phyloP scores from a whole-genome alignment of 2,113 vertebrate genomes.

The Scopus umbretta region DNA sequence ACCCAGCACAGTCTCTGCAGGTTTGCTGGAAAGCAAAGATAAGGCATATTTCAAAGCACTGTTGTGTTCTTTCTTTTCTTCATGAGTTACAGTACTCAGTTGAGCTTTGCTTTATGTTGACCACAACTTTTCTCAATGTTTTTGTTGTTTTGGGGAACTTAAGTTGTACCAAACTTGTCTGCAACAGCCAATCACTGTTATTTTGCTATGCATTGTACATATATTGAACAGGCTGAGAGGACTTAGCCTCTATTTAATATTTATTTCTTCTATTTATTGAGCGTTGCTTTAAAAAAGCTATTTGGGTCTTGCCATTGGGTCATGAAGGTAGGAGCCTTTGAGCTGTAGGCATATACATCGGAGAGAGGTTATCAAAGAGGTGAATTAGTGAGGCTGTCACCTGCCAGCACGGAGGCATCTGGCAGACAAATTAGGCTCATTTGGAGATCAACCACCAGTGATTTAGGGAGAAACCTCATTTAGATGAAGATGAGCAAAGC shows the following conservation, averaged over 20 bases:
- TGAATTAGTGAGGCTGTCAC: background rate
- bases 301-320: background rate
- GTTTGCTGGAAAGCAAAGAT: background rate
- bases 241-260: constrained; percentile 71
- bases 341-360: background rate
- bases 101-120: background rate
- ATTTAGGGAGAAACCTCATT: constrained; percentile 30
- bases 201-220: constrained; percentile 82
- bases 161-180: constrained; percentile 31
- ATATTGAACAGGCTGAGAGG: constrained; percentile 46
- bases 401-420: background rate
- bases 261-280: constrained; percentile 83
- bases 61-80: background rate
- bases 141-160: background rate
- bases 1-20: background rate
- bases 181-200: constrained; percentile 42
- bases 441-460: constrained; percentile 16
- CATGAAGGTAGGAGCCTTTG: background rate
- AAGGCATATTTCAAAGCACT: background rate
- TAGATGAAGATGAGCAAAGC: constrained; percentile 53
- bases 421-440: constrained; percentile 22
- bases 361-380: background rate
- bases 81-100: background rate
- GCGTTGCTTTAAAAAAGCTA: constrained; percentile 35
- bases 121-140: background rate